These are phyloP conservation scores for Actinemys pallida DNA, from an alignment of 2,113 vertebrate genomes.

Conservation along the genomic window DNA sequence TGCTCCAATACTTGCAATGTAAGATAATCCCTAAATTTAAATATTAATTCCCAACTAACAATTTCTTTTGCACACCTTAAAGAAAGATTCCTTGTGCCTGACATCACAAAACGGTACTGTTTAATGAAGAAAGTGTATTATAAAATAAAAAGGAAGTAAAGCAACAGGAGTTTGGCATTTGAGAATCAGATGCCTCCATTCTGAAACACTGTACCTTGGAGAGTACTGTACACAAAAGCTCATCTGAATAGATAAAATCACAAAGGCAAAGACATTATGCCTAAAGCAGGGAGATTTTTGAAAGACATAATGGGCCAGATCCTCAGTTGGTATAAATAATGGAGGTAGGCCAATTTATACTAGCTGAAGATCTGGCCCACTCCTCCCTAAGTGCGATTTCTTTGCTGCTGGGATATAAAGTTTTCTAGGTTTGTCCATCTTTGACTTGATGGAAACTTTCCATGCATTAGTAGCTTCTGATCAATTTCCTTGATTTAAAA, in stretches of 20 bases:
- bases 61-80: constrained; percentile 15
- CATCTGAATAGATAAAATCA: too few species aligned
- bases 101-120: not conserved
- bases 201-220: not conserved
- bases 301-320: not conserved
- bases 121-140: not conserved
- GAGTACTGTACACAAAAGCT: not conserved
- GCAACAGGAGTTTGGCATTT: not conserved
- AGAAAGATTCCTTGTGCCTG: constrained; percentile 24
- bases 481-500: not conserved
- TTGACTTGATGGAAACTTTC: not conserved
- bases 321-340: not conserved
- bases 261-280: too few species aligned
- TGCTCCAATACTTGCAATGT: not conserved
- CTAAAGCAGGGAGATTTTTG: not conserved
- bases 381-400: not conserved
- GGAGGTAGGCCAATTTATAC: not conserved
- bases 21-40: not conserved
- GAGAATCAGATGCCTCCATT: not conserved
- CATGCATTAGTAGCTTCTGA: not conserved
- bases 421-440: not conserved
- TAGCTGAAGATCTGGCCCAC: not conserved
- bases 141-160: not conserved
- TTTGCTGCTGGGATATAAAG: not conserved
- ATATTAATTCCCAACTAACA: constrained; percentile 22